These are phyloP conservation scores for Lepus oiostolus DNA, from an alignment of 2,797 vertebrate species.

Conservation along the genomic window DNA sequence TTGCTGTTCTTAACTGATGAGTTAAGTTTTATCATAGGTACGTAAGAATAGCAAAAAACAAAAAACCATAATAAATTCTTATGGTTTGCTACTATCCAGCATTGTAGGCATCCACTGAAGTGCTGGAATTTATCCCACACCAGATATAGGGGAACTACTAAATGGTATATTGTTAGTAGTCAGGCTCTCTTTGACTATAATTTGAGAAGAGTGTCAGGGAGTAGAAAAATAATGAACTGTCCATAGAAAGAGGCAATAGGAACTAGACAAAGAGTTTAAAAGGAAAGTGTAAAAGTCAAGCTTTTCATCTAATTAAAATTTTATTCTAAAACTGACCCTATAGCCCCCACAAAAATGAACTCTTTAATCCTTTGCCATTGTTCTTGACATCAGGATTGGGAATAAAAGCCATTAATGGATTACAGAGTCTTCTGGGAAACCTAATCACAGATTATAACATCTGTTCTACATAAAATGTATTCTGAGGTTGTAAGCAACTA, in stretches of 20 bases:
- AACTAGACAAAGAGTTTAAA: not conserved
- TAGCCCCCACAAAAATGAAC: not conserved
- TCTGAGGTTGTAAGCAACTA: constrained; percentile 35
- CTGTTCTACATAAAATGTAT: constrained; percentile 53
- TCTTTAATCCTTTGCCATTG: not conserved
- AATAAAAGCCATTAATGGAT: not conserved
- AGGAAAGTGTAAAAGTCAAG: not conserved
- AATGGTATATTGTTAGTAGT: not conserved
- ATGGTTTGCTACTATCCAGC: too few relatives aligned
- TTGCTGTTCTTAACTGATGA: not conserved
- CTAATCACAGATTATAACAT: not conserved
- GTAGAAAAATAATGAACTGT: not conserved
- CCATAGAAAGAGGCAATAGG: not conserved
- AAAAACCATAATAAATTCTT: too few relatives aligned
- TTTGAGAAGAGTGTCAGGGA: not conserved
- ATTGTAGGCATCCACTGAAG: too few relatives aligned
- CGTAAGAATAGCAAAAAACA: too few relatives aligned
- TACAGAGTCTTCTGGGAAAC: constrained; percentile 31
- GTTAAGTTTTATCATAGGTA: not conserved
- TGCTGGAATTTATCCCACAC: too few relatives aligned
- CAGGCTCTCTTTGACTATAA: not conserved
- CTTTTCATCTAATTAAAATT: constrained; percentile 42
- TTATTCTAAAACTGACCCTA: not conserved
- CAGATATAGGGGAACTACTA: too few relatives aligned
- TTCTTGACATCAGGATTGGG: not conserved